Base-by-base conservation (phyloP, 2,888 invertebrate species). In the Ophion ventricosus region DNA sequence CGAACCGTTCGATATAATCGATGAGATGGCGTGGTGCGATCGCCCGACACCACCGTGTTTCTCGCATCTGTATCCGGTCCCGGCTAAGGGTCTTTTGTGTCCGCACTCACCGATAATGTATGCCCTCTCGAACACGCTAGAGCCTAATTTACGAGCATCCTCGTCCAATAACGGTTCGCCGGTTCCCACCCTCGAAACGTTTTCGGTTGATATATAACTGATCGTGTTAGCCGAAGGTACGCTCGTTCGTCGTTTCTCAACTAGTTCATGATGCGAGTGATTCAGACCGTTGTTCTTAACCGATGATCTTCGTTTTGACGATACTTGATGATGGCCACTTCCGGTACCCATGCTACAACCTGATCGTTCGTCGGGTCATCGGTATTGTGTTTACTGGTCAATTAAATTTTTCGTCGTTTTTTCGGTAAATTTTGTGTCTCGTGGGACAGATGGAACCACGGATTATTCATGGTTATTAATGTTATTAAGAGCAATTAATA, bases 1-100 rank as follows among this genome's bases (percentile, higher is more conserved):
- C 5, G 91, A 92, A 59, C 92, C 93, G 84, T 93, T 93, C 20
- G 86, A 78, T 35, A 75, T 54, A 61, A 85, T 79, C 78, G 91
- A 87, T 86, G 91, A 87, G 85, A 90, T 91, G n/a, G 90, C 89
- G 80, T 89, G 87, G 69, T 77, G 67, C 17, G 77, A 77, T 43
- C 77, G 67, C 20, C 76, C 76, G 25, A 63, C 76, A 20, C 90
- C 93, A 20, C 90, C 91, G 87, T 92, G 92, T 70, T 91, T 92
- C 85, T 93, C 93, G 86, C 93, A 93, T 26, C 93, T 90, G 82
- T 92, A 93, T 17, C 93, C 92, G 35, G 92, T 90, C 64, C 93
- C 83, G 26, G 89, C 85, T 86, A 90, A 67, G 91, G 90, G 81
- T 91, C 92, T 25, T 90, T 90, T 91, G 82, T 92, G 92, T 7